Percentiles rank a stretch among this genome's conserved stretches.
Conservation (phyloP, 2,113 vertebrate species). For the Dendropsophus ebraccatus region DNA sequence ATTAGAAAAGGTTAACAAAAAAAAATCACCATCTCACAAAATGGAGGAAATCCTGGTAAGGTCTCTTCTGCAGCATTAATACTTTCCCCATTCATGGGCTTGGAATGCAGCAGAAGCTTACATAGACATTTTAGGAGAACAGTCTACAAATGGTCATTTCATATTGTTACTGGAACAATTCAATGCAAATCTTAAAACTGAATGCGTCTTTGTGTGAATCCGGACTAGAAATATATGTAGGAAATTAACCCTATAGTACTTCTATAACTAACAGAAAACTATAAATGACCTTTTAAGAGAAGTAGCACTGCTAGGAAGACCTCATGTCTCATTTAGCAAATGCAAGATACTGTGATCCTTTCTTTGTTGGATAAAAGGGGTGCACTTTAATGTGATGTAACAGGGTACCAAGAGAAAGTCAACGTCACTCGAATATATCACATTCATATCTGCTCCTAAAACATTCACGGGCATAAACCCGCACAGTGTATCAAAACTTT, state of each 20-base stretch:
- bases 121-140: conserved; percentile 6
- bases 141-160: neutral
- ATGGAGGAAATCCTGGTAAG: neutral
- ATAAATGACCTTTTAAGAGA: neutral
- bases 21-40: neutral
- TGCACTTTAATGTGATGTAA: no score
- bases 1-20: neutral
- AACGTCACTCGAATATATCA: neutral
- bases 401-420: neutral
- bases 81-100: neutral
- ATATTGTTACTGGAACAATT: conserved; percentile 31
- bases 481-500: neutral
- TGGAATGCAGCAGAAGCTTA: conserved; percentile 9
- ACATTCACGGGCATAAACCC: neutral
- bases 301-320: neutral
- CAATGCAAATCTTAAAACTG: neutral
- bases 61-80: neutral
- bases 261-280: neutral
- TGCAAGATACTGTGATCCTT: neutral
- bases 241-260: neutral
- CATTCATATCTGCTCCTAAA: neutral
- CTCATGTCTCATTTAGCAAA: neutral
- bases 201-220: neutral
- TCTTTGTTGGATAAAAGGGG: neutral
- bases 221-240: neutral